Evolutionary conservation across 2,888 invertebrate genomes (phyloP).

Genomic region (Nemapogon koenigi): DNA sequence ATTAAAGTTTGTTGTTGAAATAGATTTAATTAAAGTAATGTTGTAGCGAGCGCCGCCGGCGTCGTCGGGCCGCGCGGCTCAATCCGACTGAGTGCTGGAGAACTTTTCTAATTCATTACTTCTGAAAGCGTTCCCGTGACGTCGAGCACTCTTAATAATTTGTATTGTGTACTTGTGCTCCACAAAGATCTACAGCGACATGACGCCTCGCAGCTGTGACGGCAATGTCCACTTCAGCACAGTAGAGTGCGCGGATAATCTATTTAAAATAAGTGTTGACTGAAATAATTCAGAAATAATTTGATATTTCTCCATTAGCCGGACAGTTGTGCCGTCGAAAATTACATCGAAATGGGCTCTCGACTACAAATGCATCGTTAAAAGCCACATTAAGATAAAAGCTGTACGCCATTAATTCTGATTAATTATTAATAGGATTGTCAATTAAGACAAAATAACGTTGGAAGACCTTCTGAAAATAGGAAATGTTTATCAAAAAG

Average conservation of each 20-base stretch:
- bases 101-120: slow-evolving; percentile 67
- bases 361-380: slow-evolving; percentile 52
- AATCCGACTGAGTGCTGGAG: slow-evolving; percentile 64
- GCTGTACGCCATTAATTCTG: slow-evolving; percentile 51
- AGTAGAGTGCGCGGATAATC: too few species aligned
- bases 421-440: slow-evolving; percentile 58
- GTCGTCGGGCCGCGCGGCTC: slow-evolving; percentile 43
- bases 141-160: slow-evolving; percentile 63
- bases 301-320: slow-evolving; percentile 54
- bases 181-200: slow-evolving; percentile 24
- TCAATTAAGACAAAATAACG: slow-evolving; percentile 51
- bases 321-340: slow-evolving; percentile 38
- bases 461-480: slow-evolving; percentile 45
- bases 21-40: slow-evolving; percentile 69
- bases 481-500: slow-evolving; percentile 57
- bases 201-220: too few species aligned
- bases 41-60: slow-evolving; percentile 54
- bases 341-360: slow-evolving; percentile 50
- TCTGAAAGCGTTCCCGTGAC: slow-evolving; percentile 64
- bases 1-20: slow-evolving; percentile 69
- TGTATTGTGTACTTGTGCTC: slow-evolving; percentile 57
- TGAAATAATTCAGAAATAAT: slow-evolving; percentile 44
- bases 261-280: too few species aligned
- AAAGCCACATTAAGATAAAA: slow-evolving; percentile 59
- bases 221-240: too few species aligned